Evolutionary conservation across 1,140 invertebrate species (phyloP), one percentile per base, ranked within the genome.

Genomic region (Cryptotermes secundus): DNA sequence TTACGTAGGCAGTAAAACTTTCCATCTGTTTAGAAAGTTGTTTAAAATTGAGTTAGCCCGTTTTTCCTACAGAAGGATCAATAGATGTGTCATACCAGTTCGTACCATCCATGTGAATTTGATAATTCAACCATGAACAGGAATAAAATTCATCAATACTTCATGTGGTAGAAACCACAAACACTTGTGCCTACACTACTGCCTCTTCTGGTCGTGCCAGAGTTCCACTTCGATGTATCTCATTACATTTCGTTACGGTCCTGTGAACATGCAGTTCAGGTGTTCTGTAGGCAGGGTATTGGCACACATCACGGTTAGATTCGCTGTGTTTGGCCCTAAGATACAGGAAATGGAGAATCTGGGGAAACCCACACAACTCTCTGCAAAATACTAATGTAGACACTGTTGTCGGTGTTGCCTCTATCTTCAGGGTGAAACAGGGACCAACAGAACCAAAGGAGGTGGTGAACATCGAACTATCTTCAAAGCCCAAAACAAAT

Each of bases 141-240:
- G 59, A 72, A 72, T 72, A 72, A 72, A 72, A 72, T 72, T 72
- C 59, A 72, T 72, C 59, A 7, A 72, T 72, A 10, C 59, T 72
- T 72, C 59, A 72, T 72, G 59, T 72, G 59, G n/a, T n/a, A 72
- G 26, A 72, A 72, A 72, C 59, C 59, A 72, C 59, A 72, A 72
- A 31, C n/a, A 31, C 59, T 72, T n/a, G 59, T 10, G 26, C 59
- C 45, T 49, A 16, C 19, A 14, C 19, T 49, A 22, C 45, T 49
- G 45, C 59, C 59, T 31, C 59, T 19, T 49, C 14, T 19, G 22
- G 45, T 49, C 45, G 45, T 49, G 59, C 59, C 7, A 31, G 59
- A 49, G 3, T 72, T 72, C 26, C n/a, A 31, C 59, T 72, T 72
- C 59, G 31, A 6, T n/a, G 59, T 72, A 72, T 9, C 59, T 72